Evolutionary conservation across 1,140 invertebrate species (phyloP), one percentile per base, ranked within the genome.

Genomic region (Aphidius ervi): DNA sequence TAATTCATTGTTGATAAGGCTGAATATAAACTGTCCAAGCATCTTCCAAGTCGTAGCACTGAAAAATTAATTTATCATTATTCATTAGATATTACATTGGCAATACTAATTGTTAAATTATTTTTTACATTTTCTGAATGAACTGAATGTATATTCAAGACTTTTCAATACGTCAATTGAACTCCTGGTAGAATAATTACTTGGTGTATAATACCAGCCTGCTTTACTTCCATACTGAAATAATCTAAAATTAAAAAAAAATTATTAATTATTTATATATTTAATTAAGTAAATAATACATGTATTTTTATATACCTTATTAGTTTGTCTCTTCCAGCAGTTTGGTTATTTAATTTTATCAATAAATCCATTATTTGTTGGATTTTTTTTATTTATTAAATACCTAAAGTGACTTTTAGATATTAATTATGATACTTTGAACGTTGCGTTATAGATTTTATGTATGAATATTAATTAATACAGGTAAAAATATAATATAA

Each of bases 31-130:
- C 86, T 84, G 67, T 95, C 93, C 39, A 92, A 64, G 77, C 88
- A 91, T 75, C 91, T 87, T 64, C 93, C 93, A 71, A 95, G 83
- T 45, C 92, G 82, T 6, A 95, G 72, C 62, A 95, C 93, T 95
- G 80, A 59, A 87, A 87, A 67, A 65, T 66, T 16, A 70, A 62
- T 59, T 46, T 40, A 47, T 47, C 23, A 53, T 54, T 6, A 10
- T 2, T 31, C 3, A 54, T 40, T 54, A 54, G 2, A 6, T 16
- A 54, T 4, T 54, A 39, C 6, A 40, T 54, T 54, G n/a, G 1
- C 3, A 8, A 5, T 23, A 20, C 7, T 4, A 23, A 45, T 43
- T 6, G 16, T n/a, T 47, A 40, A 42, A 23, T 20, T 16, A 16
- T 16, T 4, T 50, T 9, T 82, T 80, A 91, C 88, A 78, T 83